Evolutionary conservation across 1,140 invertebrate genomes (phyloP).

Genomic region (Drosophila serrata): DNA sequence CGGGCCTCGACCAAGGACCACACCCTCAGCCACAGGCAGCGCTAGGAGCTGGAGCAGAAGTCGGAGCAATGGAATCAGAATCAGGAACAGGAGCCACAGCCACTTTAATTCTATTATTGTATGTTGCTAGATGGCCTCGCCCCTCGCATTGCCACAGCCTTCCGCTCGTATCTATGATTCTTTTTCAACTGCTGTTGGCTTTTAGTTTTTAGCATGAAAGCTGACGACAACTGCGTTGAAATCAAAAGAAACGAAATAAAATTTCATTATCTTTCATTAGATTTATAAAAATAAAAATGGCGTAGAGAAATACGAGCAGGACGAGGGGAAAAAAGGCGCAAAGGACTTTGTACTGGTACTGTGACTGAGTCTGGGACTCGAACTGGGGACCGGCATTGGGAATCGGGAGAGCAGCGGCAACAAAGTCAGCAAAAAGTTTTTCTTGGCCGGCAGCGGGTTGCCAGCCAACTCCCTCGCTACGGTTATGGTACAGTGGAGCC

Average conservation of each 20-base stretch:
- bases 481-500: conserved; percentile 44
- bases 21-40: conserved; percentile 11
- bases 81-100: conserved; percentile 39
- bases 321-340: conserved; percentile 5
- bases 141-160: conserved; percentile 1
- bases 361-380: neutral
- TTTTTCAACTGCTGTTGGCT: conserved; percentile 76
- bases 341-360: neutral
- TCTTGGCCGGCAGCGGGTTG: conserved; percentile 59
- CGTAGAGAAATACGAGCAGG: conserved; percentile 32
- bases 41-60: conserved; percentile 1
- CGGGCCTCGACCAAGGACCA: conserved; percentile 30
- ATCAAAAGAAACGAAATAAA: conserved; percentile 83
- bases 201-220: conserved; percentile 74
- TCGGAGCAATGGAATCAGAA: conserved; percentile 37
- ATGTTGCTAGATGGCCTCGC: conserved; percentile 48
- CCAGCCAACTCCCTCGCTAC: conserved; percentile 20
- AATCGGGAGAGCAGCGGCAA: conserved; percentile 34
- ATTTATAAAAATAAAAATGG: conserved; percentile 79
- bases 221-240: conserved; percentile 75
- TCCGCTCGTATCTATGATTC: conserved; percentile 53
- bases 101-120: conserved; percentile 82
- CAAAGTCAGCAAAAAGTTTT: conserved; percentile 67
- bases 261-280: conserved; percentile 83
- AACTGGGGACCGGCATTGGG: conserved; percentile 6